Evolutionary conservation across 1,140 invertebrate species (phyloP), one percentile per base, ranked within the genome.

Genomic region (Drosophila ercepeae): DNA sequence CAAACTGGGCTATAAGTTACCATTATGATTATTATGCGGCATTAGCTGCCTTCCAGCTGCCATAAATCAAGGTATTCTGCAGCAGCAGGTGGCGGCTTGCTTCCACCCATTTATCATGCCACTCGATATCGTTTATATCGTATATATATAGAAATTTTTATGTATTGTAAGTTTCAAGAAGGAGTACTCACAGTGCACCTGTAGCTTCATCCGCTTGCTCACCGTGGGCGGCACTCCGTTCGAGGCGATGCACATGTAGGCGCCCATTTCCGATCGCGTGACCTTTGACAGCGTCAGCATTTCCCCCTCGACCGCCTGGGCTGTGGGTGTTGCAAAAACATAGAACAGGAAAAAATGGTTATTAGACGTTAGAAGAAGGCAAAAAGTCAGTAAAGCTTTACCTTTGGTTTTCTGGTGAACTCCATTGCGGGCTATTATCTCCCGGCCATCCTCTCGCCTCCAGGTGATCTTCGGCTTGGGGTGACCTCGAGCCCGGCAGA

Each of bases 381-480:
- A 42, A 16, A 5, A 13, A 39, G 36, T 39, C 13, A 39, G 39
- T 14, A 14, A 7, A 16, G 13, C 4, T 73, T 91, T 91, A 95
- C 95, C 93, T 94, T 95, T 95, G 39, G 93, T 95, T 91, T 95
- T 96, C 39, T 93, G 93, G 69, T 94, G 93, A 27, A 93, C 92
- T 9, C 93, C 94, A 67, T 94, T 94, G 77, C 96, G 93, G 16
- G 95, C 94, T 34, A 97, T 95, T 39, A 97, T 96, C 52, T 96
- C 94, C 4, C 94, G 93, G 0, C 95, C 95, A 89, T 98, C 97
- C 92, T 98, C 97, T 42, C 97, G 93, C 51, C 95, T 93, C 97
- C 97, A 98, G 4, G 94, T 93, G 54, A 98, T 96, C 65, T 95
- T 95, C 0, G 97, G 97, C 57, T 95, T 94, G 3, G 96, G 96